phyloP scores from a whole-genome alignment of 2,888 invertebrate genomes.

The Saturnia pavonia region DNA sequence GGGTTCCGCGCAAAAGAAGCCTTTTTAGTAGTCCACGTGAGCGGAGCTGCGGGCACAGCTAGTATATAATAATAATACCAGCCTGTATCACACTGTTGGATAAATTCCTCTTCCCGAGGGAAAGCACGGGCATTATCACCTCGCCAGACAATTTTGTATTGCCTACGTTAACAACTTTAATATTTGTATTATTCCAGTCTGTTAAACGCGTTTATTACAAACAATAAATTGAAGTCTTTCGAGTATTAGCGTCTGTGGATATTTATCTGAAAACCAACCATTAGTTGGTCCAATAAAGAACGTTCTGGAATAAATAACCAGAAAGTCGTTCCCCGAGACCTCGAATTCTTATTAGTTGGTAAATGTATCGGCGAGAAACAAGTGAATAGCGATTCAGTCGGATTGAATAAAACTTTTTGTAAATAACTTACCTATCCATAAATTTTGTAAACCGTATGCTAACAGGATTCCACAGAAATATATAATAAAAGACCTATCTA shows the following conservation, averaged over 20 bases:
- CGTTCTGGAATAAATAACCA: slow-evolving; percentile 30
- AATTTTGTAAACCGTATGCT: not conserved
- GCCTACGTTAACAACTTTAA: too few species aligned
- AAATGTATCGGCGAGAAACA: slow-evolving; percentile 12
- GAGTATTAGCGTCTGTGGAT: not conserved
- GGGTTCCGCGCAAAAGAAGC: too few species aligned
- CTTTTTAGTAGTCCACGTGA: too few species aligned
- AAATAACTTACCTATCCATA: not conserved
- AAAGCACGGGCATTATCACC: too few species aligned
- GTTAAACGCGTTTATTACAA: not conserved
- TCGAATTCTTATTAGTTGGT: slow-evolving; percentile 30
- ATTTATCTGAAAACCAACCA: not conserved
- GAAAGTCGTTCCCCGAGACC: slow-evolving; percentile 18
- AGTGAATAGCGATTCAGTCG: slow-evolving; percentile 23
- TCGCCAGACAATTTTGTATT: too few species aligned
- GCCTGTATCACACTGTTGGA: too few species aligned
- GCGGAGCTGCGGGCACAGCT: too few species aligned
- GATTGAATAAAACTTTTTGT: slow-evolving; percentile 25
- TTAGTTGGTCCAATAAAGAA: slow-evolving; percentile 6
- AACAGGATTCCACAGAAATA: not conserved
- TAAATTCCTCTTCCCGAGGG: not conserved
- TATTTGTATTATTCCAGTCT: not conserved
- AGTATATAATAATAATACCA: too few species aligned
- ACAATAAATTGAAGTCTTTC: not conserved
- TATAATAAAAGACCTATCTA: not conserved